Evolutionary conservation across 2,113 vertebrate species (phyloP).

Genomic region (Gymnogyps californianus): DNA sequence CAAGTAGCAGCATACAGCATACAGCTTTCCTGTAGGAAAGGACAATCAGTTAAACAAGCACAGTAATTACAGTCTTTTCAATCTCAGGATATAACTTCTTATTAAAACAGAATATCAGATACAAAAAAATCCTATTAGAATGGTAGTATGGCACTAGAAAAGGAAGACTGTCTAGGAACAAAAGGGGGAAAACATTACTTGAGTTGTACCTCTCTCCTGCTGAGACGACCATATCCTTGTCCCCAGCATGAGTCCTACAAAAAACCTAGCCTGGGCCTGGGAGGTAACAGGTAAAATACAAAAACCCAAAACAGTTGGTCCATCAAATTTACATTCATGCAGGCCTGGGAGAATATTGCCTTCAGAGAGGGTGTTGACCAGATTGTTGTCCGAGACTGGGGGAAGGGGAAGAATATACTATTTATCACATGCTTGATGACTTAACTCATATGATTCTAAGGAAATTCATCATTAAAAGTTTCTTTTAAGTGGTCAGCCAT

Average conservation of each 20-base stretch:
- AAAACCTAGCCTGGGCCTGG: not conserved
- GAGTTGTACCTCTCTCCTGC: not conserved
- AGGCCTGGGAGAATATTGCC: not conserved
- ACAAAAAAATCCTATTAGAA: not conserved
- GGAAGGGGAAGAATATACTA: not conserved
- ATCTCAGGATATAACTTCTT: not conserved
- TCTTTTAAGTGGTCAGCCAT: not conserved
- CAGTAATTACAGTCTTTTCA: not conserved
- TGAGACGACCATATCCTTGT: not conserved
- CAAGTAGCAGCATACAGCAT: not conserved
- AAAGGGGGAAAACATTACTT: not conserved
- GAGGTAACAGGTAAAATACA: not conserved
- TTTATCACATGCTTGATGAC: not conserved
- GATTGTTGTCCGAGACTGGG: not conserved
- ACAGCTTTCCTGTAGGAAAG: not conserved
- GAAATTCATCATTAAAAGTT: not conserved
- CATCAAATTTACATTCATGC: not conserved
- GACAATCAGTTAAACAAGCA: not conserved
- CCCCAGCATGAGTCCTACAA: not conserved
- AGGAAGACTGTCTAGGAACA: not conserved
- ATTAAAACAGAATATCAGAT: not conserved
- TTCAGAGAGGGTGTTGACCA: not conserved
- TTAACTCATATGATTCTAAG: not conserved
- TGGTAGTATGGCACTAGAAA: not conserved
- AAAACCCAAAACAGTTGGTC: not conserved